A percentile compares a stretch with the other conserved stretches of the same genome.
Evolutionary conservation across 2,113 vertebrate genomes (phyloP).

Genomic region (Aleadryas rufinucha): DNA sequence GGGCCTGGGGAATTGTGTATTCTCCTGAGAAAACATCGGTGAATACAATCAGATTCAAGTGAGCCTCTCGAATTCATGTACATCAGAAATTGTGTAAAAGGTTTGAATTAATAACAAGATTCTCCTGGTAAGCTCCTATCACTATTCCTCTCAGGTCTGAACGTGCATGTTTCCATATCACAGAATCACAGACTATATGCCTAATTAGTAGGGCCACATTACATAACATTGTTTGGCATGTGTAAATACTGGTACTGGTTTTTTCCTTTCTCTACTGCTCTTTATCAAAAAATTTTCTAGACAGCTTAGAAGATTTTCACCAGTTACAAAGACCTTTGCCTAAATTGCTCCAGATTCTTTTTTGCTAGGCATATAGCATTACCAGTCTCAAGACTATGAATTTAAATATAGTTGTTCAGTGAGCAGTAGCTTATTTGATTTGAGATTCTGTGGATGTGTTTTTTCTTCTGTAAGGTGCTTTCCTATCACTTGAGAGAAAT

Average conservation of each 20-base stretch:
- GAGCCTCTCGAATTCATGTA: background rate
- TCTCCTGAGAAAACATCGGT: background rate
- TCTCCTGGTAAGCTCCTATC: background rate
- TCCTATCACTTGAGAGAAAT: background rate
- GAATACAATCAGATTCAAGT: background rate
- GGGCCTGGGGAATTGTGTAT: background rate
- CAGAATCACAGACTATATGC: background rate
- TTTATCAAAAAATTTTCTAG: background rate
- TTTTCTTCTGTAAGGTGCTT: background rate
- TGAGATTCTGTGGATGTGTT: background rate
- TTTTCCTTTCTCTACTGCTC: background rate
- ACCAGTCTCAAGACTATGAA: background rate
- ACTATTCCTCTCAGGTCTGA: background rate
- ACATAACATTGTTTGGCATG: background rate
- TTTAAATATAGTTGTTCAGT: background rate
- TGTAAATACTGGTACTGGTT: accelerated
- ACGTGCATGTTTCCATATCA: background rate
- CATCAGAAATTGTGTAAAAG: background rate
- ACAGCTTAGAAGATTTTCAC: background rate
- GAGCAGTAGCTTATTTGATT: background rate
- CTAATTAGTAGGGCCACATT: background rate
- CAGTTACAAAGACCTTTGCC: background rate
- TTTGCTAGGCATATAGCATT: background rate
- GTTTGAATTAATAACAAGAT: background rate
- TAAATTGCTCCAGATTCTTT: background rate